Percentiles rank a stretch among this genome's conserved stretches.
phyloP scores from a whole-genome alignment of 2,888 invertebrate genomes.

The Hydriomena furcata region DNA sequence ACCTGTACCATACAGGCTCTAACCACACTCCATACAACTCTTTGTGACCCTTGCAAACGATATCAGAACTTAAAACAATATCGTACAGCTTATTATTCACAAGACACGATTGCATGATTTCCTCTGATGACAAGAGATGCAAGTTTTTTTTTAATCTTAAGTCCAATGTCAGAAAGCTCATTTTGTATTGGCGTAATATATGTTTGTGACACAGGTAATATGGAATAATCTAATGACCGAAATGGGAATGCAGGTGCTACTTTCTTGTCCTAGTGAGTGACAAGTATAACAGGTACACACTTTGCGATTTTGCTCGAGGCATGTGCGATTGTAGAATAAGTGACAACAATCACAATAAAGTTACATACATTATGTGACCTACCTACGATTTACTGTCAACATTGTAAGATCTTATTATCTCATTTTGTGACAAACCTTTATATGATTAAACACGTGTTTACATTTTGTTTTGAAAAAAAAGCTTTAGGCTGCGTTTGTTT shows the following conservation, averaged over 20 bases:
- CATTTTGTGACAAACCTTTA: too few species aligned
- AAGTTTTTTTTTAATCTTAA: conserved; percentile 6
- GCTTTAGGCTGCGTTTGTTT: too few species aligned
- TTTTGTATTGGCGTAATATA: background rate
- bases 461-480: too few species aligned
- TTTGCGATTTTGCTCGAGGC: conserved; percentile 16
- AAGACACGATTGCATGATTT: background rate
- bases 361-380: too few species aligned
- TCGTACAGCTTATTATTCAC: background rate
- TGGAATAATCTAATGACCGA: conserved; percentile 56
- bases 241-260: conserved; percentile 62
- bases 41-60: background rate
- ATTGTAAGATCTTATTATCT: too few species aligned
- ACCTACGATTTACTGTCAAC: too few species aligned
- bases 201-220: background rate
- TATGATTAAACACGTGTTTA: too few species aligned
- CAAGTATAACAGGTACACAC: conserved; percentile 23
- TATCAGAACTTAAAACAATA: background rate
- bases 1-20: conserved; percentile 39
- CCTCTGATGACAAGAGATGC: background rate
- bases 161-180: conserved; percentile 7
- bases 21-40: conserved; percentile 2
- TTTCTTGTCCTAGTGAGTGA: conserved; percentile 54
- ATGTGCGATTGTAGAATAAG: conserved; percentile 1
- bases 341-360: too few species aligned